Base-by-base conservation (phyloP, 2,113 vertebrate genomes). In the Pantherophis guttatus region DNA sequence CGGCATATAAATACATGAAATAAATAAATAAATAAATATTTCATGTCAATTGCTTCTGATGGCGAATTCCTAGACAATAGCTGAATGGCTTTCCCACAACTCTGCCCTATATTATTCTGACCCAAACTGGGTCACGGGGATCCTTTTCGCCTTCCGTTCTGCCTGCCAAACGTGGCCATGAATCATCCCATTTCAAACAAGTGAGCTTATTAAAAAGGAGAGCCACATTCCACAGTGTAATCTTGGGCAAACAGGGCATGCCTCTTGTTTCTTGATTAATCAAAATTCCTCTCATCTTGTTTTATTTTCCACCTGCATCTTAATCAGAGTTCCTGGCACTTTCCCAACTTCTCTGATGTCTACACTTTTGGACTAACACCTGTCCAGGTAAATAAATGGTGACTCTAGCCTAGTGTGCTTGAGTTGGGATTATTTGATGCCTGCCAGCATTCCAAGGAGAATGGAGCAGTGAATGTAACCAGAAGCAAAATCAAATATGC, bases 101-200 rank as follows among this genome's bases (percentile, higher is more conserved):
- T 85, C 87, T 1, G 91, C 93, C 85, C 90, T 88, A 17, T 26
- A 87, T 90, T 93, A 94, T 29, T 54, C 55, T 87, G 88, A 93
- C 90, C 81, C 94, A 92, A 86, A 81, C 17, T 44, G 33, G 75
- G 92, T 94, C 94, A 6, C 88, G 26, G 81, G 95, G 94, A 94
- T 58, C 96, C 93, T 92, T 93, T 95, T 95, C 9, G 13, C 92
- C 58, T 90, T 75, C 88, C 85, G 89, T 75, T 95, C 89, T 70
- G 92, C 93, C 89, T 0, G 5, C 95, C 93, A 87, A 59, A 85
- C 23, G 81, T 29, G 91, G 53, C 24, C 94, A 94, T 89, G 3
- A 95, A 96, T 29, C 15, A 85, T 95, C 91, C 85, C 94, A 96
- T 97, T 95, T 95, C 95, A 59, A 95, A 92, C 4, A 81, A 95